phyloP scores from a whole-genome alignment of 2,113 vertebrate genomes.

The Gasterosteus aculeatus region DNA sequence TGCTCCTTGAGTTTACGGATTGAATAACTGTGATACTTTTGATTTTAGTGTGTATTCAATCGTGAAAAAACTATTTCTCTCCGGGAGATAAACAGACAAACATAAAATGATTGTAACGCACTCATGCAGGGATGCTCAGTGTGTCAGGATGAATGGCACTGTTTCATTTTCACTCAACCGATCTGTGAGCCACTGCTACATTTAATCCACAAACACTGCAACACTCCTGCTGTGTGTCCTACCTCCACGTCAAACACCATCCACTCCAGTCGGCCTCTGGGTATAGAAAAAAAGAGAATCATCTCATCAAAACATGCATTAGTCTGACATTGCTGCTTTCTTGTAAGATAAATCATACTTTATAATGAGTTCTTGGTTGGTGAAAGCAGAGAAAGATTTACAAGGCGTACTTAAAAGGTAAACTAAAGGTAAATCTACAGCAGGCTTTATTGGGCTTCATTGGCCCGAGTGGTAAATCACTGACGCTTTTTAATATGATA shows the following conservation, averaged over 20 bases:
- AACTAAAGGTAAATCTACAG: neutral
- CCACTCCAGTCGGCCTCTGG: neutral
- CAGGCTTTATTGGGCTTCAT: neutral
- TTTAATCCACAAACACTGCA: neutral
- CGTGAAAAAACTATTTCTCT: neutral
- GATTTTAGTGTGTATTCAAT: too few species aligned
- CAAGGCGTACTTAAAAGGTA: neutral
- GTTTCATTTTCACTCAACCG: neutral
- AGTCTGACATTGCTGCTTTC: neutral
- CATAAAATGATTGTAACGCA: neutral
- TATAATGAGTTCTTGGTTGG: neutral
- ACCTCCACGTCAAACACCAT: neutral
- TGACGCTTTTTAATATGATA: constrained; percentile 6
- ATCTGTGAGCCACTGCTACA: neutral
- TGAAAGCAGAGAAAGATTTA: neutral
- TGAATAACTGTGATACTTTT: too few species aligned
- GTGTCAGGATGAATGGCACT: neutral
- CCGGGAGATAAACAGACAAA: neutral
- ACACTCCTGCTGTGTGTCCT: constrained; percentile 2
- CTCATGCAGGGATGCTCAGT: neutral
- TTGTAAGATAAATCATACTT: neutral
- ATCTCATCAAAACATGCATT: neutral
- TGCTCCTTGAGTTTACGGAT: too few species aligned
- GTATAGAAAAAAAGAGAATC: neutral
- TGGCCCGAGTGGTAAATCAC: neutral